Conservation (phyloP, 2,797 vertebrate genomes). For the Carcharodon carcharias region DNA sequence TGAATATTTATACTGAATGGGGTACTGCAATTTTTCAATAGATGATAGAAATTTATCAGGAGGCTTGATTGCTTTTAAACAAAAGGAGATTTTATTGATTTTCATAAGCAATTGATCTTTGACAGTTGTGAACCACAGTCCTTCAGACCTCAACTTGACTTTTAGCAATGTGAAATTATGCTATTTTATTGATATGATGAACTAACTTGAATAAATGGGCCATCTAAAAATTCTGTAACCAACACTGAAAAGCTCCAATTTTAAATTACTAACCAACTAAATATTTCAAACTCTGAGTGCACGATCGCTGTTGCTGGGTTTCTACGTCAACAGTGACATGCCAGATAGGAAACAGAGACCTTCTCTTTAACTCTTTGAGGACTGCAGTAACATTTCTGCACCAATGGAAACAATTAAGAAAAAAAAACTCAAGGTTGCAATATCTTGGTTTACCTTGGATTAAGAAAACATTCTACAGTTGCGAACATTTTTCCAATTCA, state of each 20-base stretch:
- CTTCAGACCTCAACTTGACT: neutral
- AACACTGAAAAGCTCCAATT: neutral
- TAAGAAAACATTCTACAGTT: neutral
- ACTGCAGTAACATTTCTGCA: slow-evolving; percentile 35
- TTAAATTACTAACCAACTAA: neutral
- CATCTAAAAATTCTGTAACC: neutral
- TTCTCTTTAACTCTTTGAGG: slow-evolving; percentile 36
- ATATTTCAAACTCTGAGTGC: neutral
- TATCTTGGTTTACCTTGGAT: neutral
- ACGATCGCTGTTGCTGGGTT: neutral
- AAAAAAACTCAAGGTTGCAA: slow-evolving; percentile 15
- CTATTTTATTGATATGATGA: neutral
- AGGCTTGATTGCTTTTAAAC: neutral
- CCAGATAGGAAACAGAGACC: neutral
- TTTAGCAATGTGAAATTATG: neutral
- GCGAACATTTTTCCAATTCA: slow-evolving; percentile 8
- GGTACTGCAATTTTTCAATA: neutral
- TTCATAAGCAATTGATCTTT: neutral
- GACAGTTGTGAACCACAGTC: slow-evolving; percentile 25
- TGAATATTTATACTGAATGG: neutral
- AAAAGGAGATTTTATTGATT: neutral
- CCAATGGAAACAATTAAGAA: neutral
- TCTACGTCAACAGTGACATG: neutral
- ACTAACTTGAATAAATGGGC: neutral
- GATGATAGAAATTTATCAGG: neutral